These are phyloP conservation scores for Acronicta aceris DNA, from an alignment of 2,888 invertebrate species.

Conservation along the genomic window DNA sequence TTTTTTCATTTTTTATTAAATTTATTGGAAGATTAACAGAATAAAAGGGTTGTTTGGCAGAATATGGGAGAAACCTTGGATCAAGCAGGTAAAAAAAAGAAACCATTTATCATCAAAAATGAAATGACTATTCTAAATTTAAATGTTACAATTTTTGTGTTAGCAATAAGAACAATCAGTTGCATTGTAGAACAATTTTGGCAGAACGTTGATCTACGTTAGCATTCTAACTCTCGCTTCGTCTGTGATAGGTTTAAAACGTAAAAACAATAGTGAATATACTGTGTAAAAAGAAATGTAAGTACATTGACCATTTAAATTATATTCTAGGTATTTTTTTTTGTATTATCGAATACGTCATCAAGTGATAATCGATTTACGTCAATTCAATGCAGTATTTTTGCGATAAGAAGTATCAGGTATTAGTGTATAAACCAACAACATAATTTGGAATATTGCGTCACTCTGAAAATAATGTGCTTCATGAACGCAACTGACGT, in stretches of 20 bases:
- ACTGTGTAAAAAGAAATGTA: not conserved
- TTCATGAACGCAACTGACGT: slow-evolving; percentile 36
- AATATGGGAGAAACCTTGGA: slow-evolving; percentile 4
- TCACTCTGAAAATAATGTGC: slow-evolving; percentile 40
- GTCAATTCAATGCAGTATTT: slow-evolving; percentile 79
- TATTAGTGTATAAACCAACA: slow-evolving; percentile 32
- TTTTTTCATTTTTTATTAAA: no score
- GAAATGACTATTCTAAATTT: not conserved
- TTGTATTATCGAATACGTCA: slow-evolving; percentile 35
- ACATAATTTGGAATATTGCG: slow-evolving; percentile 29
- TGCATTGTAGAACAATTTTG: slow-evolving; percentile 16
- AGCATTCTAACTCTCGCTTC: slow-evolving; percentile 6
- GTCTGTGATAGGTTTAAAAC: slow-evolving; percentile 1
- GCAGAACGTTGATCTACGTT: slow-evolving; percentile 12
- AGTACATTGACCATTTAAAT: not conserved
- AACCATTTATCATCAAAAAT: not conserved
- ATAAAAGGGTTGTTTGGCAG: not conserved
- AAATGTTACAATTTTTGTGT: no score
- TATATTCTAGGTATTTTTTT: not conserved
- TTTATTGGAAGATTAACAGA: no score
- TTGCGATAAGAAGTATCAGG: slow-evolving; percentile 47
- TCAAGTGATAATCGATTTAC: slow-evolving; percentile 69
- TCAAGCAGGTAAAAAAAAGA: not conserved
- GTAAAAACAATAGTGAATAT: slow-evolving; percentile 5
- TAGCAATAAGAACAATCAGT: not conserved